Evolutionary conservation across 2,797 vertebrate species (phyloP).

Genomic region (Pseudomugil gertrudae): DNA sequence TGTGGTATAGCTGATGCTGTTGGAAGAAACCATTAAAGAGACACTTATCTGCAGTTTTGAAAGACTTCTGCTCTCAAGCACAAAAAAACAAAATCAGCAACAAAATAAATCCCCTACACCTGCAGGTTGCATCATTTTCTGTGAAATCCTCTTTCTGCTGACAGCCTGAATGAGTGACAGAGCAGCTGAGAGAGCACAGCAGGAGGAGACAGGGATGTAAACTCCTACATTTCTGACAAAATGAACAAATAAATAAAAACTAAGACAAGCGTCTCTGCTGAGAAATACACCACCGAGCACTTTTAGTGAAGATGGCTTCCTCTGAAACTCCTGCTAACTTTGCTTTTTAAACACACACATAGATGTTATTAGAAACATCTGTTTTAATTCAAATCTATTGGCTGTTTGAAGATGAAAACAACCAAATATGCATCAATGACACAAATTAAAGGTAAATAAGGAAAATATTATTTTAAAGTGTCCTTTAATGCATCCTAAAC

Average conservation of each 20-base stretch:
- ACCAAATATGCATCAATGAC: neutral
- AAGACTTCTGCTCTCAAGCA: neutral
- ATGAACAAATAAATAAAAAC: neutral
- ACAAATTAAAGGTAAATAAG: neutral
- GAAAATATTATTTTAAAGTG: neutral
- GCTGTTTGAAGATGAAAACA: neutral
- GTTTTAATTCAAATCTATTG: too few relatives aligned
- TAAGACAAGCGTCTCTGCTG: neutral
- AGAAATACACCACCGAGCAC: neutral
- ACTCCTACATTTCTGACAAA: neutral
- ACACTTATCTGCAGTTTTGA: neutral
- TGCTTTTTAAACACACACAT: neutral
- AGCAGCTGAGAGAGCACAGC: neutral
- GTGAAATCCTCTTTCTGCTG: neutral
- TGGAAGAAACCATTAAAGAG: neutral
- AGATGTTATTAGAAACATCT: neutral
- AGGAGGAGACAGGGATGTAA: neutral
- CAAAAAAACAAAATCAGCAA: neutral
- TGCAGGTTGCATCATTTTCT: neutral
- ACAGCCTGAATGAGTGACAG: neutral
- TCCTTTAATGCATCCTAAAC: neutral
- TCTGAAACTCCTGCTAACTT: neutral
- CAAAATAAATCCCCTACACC: neutral
- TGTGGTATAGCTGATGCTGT: neutral
- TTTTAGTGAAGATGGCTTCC: neutral